These are phyloP conservation scores for Odontamblyopus rebecca DNA, from an alignment of 2,797 vertebrate genomes.

Conservation along the genomic window DNA sequence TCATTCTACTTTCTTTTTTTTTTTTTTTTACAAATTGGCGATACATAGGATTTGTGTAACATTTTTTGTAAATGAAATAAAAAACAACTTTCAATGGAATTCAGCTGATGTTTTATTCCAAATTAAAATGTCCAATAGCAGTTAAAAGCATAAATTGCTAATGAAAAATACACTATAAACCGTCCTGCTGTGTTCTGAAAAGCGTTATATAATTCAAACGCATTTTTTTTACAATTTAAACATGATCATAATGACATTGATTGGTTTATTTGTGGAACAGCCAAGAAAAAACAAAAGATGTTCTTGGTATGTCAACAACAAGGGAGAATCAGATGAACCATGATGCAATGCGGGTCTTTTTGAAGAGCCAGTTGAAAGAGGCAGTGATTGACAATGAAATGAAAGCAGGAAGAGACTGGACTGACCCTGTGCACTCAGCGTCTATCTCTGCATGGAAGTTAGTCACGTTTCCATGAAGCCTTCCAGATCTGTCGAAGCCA, in stretches of 20 bases:
- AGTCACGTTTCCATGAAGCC: constrained; percentile 27
- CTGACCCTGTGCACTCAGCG: constrained; percentile 14
- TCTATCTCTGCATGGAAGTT: neutral
- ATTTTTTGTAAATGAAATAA: too few relatives aligned
- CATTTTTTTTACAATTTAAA: too few relatives aligned
- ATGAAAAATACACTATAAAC: too few relatives aligned
- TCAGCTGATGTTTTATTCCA: too few relatives aligned
- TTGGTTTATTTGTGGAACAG: neutral
- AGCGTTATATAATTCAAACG: too few relatives aligned
- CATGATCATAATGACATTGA: neutral
- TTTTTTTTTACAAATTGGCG: too few relatives aligned
- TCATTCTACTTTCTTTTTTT: too few relatives aligned
- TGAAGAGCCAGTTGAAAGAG: constrained; percentile 11
- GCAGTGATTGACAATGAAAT: constrained; percentile 30
- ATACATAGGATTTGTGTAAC: too few relatives aligned
- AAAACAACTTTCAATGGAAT: too few relatives aligned
- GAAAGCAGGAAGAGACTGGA: neutral
- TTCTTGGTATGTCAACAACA: neutral
- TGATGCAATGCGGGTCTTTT: constrained; percentile 22
- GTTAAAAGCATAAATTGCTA: too few relatives aligned
- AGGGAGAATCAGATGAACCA: neutral
- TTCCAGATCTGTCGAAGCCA: constrained; percentile 29
- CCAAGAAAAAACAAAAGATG: neutral
- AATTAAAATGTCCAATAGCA: too few relatives aligned
- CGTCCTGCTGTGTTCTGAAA: too few relatives aligned